Base-by-base conservation (phyloP, 2,888 invertebrate species). In the Platynereis dumerilii region DNA sequence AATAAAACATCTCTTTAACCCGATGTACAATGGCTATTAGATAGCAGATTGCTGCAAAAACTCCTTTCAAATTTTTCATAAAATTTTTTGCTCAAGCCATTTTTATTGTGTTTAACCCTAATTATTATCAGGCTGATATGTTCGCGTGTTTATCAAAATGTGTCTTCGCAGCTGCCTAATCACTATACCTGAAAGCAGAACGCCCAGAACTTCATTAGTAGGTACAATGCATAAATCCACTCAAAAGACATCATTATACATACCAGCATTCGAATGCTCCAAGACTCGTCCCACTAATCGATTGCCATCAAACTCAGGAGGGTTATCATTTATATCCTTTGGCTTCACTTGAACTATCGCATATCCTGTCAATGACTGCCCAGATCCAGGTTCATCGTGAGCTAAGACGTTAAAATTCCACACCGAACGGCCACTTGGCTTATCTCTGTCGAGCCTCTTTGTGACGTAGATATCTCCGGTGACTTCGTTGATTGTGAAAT, bases 401-500 rank as follows among this genome's bases (percentile, higher is more conserved):
- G 80, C 82, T 12, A 80, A 71, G 15, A 83, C 80, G 60, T 80
- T 83, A 69, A 65, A 70, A 59, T 74, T 74, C 74, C 74, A 74
- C 24, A 72, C 60, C 29, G 67, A 55, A 48, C 74, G 63, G n/a
- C 74, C 74, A 24, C 26, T 48, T 5, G 70, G 69, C 27, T 61
- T 29, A 53, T 74, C 74, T 17, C 74, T 57, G 58, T 97, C 97
- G 83, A 97, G 89, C 68, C 95, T 93, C 75, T 96, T 96, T 67
- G 96, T 96, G 76, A 97, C 96, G 87, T 95, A 96, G 86, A 97
- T 96, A 84, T 96, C 96, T 78, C 97, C 97, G 75, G 96, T 96
- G 92, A 95, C 95, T 87, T 95, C 60, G 56, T 74, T 66, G 29
- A 74, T 70, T 24, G 59, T 58, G 60, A 74, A 74, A 12, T 69